phyloP scores from a whole-genome alignment of 2,888 invertebrate genomes.

The Tipula vernalis region DNA sequence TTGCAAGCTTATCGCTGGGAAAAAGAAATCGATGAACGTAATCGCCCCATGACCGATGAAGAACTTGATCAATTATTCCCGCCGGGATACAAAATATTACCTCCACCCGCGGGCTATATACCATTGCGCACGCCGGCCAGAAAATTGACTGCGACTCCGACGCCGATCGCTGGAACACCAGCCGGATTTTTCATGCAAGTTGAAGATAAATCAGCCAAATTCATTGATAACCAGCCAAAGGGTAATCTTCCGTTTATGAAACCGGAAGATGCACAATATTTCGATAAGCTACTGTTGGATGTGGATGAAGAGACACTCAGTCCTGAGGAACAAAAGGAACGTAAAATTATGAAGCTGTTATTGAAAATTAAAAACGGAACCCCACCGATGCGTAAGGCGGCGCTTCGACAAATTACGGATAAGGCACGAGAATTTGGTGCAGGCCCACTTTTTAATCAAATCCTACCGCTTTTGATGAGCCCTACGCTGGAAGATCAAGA shows the following conservation, averaged over 20 bases:
- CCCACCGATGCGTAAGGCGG: constrained; percentile 98
- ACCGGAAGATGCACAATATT: constrained; percentile 99
- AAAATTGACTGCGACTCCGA: constrained; percentile 95
- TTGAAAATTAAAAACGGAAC: constrained; percentile 99
- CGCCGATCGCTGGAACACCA: constrained; percentile 86
- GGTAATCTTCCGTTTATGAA: constrained; percentile 97
- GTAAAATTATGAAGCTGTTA: constrained; percentile 97
- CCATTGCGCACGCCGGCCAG: constrained; percentile 95
- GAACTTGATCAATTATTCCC: constrained; percentile 97
- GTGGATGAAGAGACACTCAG: constrained; percentile 93
- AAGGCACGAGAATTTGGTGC: constrained; percentile 98
- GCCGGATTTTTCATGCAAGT: constrained; percentile 92
- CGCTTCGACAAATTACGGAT: constrained; percentile 93
- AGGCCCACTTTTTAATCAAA: constrained; percentile 97
- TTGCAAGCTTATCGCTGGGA: constrained; percentile 97
- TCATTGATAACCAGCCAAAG: constrained; percentile 94
- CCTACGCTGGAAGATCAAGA: constrained; percentile 99
- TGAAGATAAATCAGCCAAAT: constrained; percentile 75
- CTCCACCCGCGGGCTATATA: constrained; percentile 90
- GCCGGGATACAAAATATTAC: constrained; percentile 92
- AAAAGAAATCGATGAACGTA: constrained; percentile 95
- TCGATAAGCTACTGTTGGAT: constrained; percentile 94
- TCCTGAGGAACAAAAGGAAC: constrained; percentile 94
- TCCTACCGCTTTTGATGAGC: constrained; percentile 97
- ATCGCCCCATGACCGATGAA: constrained; percentile 91